Base-by-base conservation (phyloP, 1,140 invertebrate genomes). In the Diachasmimorpha longicaudata region DNA sequence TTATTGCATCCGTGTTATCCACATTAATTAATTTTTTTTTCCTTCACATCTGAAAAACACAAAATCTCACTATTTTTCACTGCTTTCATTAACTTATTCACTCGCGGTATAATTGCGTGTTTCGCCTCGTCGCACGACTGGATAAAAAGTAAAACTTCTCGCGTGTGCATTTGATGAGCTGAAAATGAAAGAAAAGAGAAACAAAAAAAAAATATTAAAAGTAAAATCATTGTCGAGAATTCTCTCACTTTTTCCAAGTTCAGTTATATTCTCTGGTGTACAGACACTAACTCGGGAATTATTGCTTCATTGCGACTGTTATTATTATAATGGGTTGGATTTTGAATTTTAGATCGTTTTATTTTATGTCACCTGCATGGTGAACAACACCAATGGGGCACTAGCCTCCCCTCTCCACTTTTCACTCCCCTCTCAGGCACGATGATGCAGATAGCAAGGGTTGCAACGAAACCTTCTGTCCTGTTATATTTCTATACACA, bases 401-500 rank as follows among this genome's bases (percentile, higher is more conserved):
- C 39, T 21, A 44, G 63, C 77, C 77, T 77, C 77, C 78, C 77
- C 73, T 74, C 39, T 52, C 23, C 10, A 13, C 23, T 25, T 23
- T 25, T 25, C 58, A 23, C 58, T 23, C 23, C 58, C 58, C 58
- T 63, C 58, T 11, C 58, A 16, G 48, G 48, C n/a, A 31, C 78
- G 85, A 87, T 85, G 80, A 79, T 79, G 76, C 79, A 81, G 86
- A 88, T 87, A 87, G 85, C 85, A 87, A 88, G 86, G 87, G 86
- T 88, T 88, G 86, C 85, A 87, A 85, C 76, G 72, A 77, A 77
- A 77, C 75, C 69, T 66, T 66, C 42, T 78, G 19, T 42, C 39
- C 72, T 70, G 58, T 44, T 67, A 76, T 46, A 69, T 71, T 31
- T 68, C 44, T 52, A 72, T 71, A 55, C 36, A 68, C 37, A 71